A percentile compares a stretch with the other conserved stretches of the same genome.
Conservation (phyloP, 2,113 vertebrate genomes). For the Rhodinocichla rosea region DNA sequence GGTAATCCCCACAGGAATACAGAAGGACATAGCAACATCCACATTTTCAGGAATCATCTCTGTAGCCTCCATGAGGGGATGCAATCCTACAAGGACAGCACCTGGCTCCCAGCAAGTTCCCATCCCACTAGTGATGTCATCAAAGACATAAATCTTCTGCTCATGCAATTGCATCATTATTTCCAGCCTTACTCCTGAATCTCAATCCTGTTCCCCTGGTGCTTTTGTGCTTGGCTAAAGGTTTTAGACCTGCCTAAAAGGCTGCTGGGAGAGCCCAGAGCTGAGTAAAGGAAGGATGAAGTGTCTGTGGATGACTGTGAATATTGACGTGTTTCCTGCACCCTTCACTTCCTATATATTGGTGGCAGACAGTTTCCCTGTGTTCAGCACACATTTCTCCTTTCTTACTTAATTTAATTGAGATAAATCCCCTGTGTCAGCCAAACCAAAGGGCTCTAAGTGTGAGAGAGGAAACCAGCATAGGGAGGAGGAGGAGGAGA, state of each 20-base stretch:
- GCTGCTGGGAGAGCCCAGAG: background rate
- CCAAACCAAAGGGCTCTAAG: background rate
- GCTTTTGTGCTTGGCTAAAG: background rate
- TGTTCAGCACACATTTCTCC: background rate
- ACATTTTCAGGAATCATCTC: background rate
- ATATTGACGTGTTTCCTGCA: background rate
- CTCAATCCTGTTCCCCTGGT: background rate
- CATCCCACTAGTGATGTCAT: accelerated
- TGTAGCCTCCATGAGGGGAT: background rate
- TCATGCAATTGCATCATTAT: background rate
- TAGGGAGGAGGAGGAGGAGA: background rate
- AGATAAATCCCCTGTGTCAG: background rate
- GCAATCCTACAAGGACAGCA: background rate
- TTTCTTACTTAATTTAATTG: background rate
- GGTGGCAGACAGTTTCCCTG: background rate
- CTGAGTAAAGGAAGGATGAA: background rate
- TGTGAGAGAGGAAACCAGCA: background rate
- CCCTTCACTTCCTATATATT: accelerated
- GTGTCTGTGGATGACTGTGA: background rate
- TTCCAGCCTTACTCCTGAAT: background rate
- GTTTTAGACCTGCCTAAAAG: background rate
- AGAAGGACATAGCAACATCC: background rate
- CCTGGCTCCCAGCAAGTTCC: background rate
- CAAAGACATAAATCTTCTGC: background rate
- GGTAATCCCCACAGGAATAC: background rate